These are phyloP conservation scores for Myocastor coypus DNA, from an alignment of 2,113 vertebrate species.

Conservation along the genomic window DNA sequence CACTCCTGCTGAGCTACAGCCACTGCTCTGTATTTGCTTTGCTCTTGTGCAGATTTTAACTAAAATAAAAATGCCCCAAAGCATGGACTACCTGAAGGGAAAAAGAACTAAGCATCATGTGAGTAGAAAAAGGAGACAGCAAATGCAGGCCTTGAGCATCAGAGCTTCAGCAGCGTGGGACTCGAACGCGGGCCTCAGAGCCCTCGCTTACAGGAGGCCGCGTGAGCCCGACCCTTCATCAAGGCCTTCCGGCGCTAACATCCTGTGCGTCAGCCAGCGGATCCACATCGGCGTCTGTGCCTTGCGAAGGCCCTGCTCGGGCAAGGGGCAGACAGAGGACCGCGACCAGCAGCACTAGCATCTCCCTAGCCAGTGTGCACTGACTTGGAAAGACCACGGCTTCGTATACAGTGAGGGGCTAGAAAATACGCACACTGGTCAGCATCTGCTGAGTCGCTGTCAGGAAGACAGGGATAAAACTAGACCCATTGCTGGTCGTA, in stretches of 20 bases:
- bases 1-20: constrained; percentile 43
- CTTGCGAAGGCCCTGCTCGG: not conserved
- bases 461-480: not conserved
- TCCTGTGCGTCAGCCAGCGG: not conserved
- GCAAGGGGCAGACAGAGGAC: not conserved
- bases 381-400: not conserved
- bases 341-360: not conserved
- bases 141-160: not conserved
- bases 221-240: not conserved
- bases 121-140: not conserved
- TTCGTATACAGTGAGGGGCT: not conserved
- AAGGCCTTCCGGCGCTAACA: not conserved
- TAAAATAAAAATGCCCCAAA: not conserved
- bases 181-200: not conserved
- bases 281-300: not conserved
- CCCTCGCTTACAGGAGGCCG: not conserved
- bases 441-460: not conserved
- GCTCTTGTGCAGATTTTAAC: not conserved
- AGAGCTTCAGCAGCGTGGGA: not conserved
- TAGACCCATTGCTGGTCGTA: fast-evolving
- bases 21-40: not conserved
- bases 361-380: not conserved
- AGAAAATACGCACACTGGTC: not conserved
- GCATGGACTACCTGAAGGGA: not conserved
- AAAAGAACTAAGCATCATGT: not conserved